Evolutionary conservation across 2,797 vertebrate genomes (phyloP).

Genomic region (Phoxinus dragarum): DNA sequence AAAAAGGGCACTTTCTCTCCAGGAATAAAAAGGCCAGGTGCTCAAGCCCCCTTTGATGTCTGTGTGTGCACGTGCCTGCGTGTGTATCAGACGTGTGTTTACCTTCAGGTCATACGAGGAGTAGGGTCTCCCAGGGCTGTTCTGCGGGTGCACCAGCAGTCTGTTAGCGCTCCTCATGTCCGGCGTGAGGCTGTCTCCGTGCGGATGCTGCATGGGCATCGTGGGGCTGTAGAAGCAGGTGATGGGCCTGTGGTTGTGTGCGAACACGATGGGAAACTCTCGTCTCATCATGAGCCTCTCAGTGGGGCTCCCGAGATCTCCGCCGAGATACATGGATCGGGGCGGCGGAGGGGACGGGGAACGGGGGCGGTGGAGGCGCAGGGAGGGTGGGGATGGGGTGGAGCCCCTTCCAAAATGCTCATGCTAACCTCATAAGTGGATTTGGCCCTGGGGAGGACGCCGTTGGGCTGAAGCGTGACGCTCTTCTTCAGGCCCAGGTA

Average conservation of each 20-base stretch:
- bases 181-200: constrained; percentile 69
- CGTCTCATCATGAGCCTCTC: constrained; percentile 78
- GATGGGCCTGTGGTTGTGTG: constrained; percentile 83
- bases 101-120: constrained; percentile 90
- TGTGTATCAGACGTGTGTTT: constrained; percentile 55
- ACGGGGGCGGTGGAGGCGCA: constrained; percentile 64
- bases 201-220: constrained; percentile 70
- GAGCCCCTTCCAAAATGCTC: constrained; percentile 74
- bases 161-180: constrained; percentile 80
- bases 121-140: constrained; percentile 83
- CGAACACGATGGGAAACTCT: constrained; percentile 77
- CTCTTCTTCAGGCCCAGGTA: constrained; percentile 85
- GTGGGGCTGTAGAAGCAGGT: constrained; percentile 84
- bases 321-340: constrained; percentile 70
- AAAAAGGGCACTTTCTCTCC: no score
- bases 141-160: constrained; percentile 85
- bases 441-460: constrained; percentile 84
- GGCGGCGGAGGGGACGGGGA: constrained; percentile 71
- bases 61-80: no score
- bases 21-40: no score
- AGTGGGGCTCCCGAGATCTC: constrained; percentile 74
- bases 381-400: constrained; percentile 62
- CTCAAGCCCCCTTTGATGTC: no score
- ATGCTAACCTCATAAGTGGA: constrained; percentile 87
- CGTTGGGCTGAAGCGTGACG: constrained; percentile 84